These are phyloP conservation scores for Athalia cordata DNA, from an alignment of 2,888 invertebrate genomes.

Conservation along the genomic window DNA sequence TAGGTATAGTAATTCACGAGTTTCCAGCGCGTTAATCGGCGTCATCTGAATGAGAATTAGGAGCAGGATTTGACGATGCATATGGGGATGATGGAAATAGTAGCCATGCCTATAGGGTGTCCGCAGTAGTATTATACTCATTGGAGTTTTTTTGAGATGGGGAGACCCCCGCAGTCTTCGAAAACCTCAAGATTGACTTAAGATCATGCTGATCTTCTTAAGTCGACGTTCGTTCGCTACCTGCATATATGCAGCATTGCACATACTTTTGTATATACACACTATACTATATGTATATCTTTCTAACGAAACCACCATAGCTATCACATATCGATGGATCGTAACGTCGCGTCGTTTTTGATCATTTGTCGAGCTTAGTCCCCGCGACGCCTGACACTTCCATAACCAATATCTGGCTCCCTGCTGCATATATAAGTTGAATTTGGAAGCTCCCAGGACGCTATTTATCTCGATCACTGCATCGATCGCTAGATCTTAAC, in stretches of 20 bases:
- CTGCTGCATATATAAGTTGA: conserved; percentile 6
- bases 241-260: conserved; percentile 46
- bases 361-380: conserved; percentile 54
- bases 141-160: not conserved
- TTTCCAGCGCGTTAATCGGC: too few relatives aligned
- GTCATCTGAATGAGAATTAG: too few relatives aligned
- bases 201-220: conserved; percentile 46
- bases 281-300: not conserved
- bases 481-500: not conserved
- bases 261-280: not conserved
- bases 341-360: conserved; percentile 17
- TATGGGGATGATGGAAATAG: too few relatives aligned
- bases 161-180: conserved; percentile 4
- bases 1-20: too few relatives aligned
- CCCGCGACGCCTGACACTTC: conserved; percentile 54
- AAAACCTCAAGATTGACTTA: conserved; percentile 14
- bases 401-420: conserved; percentile 53
- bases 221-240: conserved; percentile 58
- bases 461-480: conserved; percentile 18
- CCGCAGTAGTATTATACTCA: too few relatives aligned
- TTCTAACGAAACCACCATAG: not conserved
- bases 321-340: not conserved
- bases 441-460: not conserved
- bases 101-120: not conserved
- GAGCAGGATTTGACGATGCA: too few relatives aligned